A percentile compares a stretch with the other conserved stretches of the same genome.
Evolutionary conservation across 2,797 vertebrate genomes (phyloP).

Genomic region (Macroramphosus scolopax): DNA sequence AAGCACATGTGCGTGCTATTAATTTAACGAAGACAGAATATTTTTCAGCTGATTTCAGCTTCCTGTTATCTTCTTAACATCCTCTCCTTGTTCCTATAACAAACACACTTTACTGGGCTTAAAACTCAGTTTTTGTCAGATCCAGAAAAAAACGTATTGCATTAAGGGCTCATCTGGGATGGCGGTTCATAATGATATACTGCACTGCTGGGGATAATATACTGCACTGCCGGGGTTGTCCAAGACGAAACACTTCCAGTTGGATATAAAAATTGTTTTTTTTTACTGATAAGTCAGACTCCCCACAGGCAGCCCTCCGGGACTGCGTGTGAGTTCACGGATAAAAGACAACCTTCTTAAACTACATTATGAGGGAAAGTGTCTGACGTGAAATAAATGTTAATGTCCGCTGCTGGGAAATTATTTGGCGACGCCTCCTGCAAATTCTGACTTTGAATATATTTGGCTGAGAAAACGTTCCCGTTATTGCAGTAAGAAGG

Average conservation of each 20-base stretch:
- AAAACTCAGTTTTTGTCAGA: conserved; percentile 28
- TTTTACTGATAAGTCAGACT: conserved; percentile 56
- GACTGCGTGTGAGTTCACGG: conserved; percentile 47
- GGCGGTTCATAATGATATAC: conserved; percentile 45
- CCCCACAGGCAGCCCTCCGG: too few relatives aligned
- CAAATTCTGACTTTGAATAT: too few relatives aligned
- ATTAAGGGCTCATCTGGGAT: conserved; percentile 38
- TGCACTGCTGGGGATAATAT: conserved; percentile 33
- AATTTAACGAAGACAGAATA: conserved; percentile 17
- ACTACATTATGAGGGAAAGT: conserved; percentile 32
- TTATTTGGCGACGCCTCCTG: too few relatives aligned
- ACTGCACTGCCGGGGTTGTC: conserved; percentile 31
- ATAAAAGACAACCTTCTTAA: conserved; percentile 32
- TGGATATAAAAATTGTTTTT: conserved; percentile 63
- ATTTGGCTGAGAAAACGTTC: too few relatives aligned
- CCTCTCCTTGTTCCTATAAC: conserved; percentile 13
- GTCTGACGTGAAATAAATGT: too few relatives aligned
- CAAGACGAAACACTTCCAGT: conserved; percentile 60
- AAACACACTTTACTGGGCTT: conserved; percentile 14
- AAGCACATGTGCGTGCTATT: conserved; percentile 5
- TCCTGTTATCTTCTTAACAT: conserved; percentile 10
- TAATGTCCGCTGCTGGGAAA: too few relatives aligned
- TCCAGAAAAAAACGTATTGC: conserved; percentile 21
- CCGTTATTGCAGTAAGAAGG: conserved; percentile 5
- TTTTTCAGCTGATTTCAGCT: conserved; percentile 1